These are phyloP conservation scores for Dendroctonus ponderosae DNA, from an alignment of 1,140 invertebrate genomes.

Conservation along the genomic window DNA sequence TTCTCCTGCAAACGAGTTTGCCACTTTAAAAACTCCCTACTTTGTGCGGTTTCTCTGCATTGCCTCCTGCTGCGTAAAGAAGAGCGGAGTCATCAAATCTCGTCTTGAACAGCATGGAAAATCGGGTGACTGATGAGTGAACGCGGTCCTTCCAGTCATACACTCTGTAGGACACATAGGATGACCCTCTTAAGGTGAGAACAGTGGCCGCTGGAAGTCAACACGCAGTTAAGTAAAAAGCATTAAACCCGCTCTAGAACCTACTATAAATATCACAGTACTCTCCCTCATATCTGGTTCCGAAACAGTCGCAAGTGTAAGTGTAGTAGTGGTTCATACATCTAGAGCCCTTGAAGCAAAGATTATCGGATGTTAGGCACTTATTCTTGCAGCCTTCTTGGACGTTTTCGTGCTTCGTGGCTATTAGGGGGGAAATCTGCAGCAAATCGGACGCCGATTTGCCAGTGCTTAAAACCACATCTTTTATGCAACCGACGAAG, in stretches of 20 bases:
- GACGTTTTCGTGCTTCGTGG: slow-evolving; percentile 82
- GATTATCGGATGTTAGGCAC: slow-evolving; percentile 74
- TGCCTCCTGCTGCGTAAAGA: slow-evolving; percentile 82
- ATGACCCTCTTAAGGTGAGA: slow-evolving; percentile 83
- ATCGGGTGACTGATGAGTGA: slow-evolving; percentile 80
- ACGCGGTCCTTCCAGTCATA: slow-evolving; percentile 91
- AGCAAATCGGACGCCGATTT: slow-evolving; percentile 78
- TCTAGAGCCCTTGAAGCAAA: slow-evolving; percentile 77
- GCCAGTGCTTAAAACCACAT: slow-evolving; percentile 78
- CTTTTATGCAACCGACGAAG: slow-evolving; percentile 86
- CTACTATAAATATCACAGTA: slow-evolving; percentile 87
- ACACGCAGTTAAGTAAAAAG: background rate
- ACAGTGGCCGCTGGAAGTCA: slow-evolving; percentile 73
- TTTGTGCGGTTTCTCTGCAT: background rate
- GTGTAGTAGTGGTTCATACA: slow-evolving; percentile 89
- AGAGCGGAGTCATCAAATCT: slow-evolving; percentile 82
- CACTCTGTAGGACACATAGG: slow-evolving; percentile 87
- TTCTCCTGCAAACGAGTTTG: slow-evolving; percentile 50
- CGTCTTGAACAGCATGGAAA: slow-evolving; percentile 87
- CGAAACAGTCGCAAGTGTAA: slow-evolving; percentile 87
- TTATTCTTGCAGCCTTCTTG: slow-evolving; percentile 81
- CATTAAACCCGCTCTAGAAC: slow-evolving; percentile 44
- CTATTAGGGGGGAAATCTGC: slow-evolving; percentile 75
- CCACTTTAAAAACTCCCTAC: background rate
- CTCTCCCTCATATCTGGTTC: slow-evolving; percentile 85